phyloP scores from a whole-genome alignment of 2,888 invertebrate species.

The Tipula vernalis region DNA sequence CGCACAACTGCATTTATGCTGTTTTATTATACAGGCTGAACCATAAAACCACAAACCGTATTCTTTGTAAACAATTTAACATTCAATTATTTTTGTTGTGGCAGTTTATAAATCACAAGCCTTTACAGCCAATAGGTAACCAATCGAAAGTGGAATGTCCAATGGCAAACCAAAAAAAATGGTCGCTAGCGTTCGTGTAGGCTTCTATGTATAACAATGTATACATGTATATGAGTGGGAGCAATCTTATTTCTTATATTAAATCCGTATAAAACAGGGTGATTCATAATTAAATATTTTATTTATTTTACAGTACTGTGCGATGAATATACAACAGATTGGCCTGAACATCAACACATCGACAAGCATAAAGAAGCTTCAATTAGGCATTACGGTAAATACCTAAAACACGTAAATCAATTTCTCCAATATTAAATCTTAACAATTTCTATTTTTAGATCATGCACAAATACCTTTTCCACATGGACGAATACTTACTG shows the following conservation, averaged over 20 bases:
- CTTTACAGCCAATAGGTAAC: too few species aligned
- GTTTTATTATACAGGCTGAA: neutral
- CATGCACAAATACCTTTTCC: slow-evolving; percentile 13
- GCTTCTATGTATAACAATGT: too few species aligned
- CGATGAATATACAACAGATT: neutral
- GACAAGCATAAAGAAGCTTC: neutral
- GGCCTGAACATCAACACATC: neutral
- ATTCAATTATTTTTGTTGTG: neutral
- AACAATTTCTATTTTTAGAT: neutral
- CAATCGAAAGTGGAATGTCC: too few species aligned
- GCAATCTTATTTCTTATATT: too few species aligned
- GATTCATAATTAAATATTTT: neutral
- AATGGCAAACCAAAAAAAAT: too few species aligned
- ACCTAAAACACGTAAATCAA: neutral
- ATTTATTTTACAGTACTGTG: neutral
- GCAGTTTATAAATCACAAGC: too few species aligned
- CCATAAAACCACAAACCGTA: neutral
- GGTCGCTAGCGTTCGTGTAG: too few species aligned
- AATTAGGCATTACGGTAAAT: neutral
- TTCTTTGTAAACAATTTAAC: too few species aligned
- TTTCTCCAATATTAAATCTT: too few species aligned
- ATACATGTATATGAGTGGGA: too few species aligned
- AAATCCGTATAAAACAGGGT: too few species aligned
- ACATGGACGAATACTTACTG: slow-evolving; percentile 25
- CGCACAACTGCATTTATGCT: neutral